Base-by-base conservation (phyloP, 2,797 vertebrate genomes). In the Vireo griseus region DNA sequence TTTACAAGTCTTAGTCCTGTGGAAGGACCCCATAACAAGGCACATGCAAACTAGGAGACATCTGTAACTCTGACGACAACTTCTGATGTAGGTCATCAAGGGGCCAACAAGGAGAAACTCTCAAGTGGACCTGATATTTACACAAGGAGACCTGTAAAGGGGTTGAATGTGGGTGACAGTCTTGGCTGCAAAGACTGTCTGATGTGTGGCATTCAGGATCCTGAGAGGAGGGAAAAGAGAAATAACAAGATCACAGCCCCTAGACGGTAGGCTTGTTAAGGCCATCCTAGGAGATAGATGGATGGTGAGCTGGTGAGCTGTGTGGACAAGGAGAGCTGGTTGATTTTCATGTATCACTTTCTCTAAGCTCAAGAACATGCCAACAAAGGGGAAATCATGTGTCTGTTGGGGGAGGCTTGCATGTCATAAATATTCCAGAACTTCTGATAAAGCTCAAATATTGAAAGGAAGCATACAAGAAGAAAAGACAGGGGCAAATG, bases 81-180 rank as follows among this genome's bases (percentile, higher is more conserved):
- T 48, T 24, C 33, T 72, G 26, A 13, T 39, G 58, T 9, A n/a
- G 5, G 14, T 31, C 24, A 47, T 47, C 20, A 50, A 51, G 11
- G 11, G 16, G 63, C 4, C 15, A 47, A 25, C 7, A 33, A 31
- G 18, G 13, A 76, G 8, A 45, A 59, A 2, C 14, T 76, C 11
- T 72, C 6, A 37, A 29, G 15, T 24, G 29, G 13, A 79, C 17
- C 16, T 72, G 25, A 11, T 67, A 54, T 8, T 83, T 51, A 29
- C 61, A 57, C 6, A 62, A 51, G 24, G 28, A 52, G 31, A 48
- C 6, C 13, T n/a, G 5, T 26, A n/a, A 33, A 40, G 11, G 5
- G 28, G 4, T 2, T 68, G 26, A 37, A 54, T 18, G 8, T 6
- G 40, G 11, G 8, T 0, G 3, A 31, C 13, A 51, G 24, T 8